Evolutionary conservation across 2,888 invertebrate genomes (phyloP).

Genomic region (Tachystola acroxantha): DNA sequence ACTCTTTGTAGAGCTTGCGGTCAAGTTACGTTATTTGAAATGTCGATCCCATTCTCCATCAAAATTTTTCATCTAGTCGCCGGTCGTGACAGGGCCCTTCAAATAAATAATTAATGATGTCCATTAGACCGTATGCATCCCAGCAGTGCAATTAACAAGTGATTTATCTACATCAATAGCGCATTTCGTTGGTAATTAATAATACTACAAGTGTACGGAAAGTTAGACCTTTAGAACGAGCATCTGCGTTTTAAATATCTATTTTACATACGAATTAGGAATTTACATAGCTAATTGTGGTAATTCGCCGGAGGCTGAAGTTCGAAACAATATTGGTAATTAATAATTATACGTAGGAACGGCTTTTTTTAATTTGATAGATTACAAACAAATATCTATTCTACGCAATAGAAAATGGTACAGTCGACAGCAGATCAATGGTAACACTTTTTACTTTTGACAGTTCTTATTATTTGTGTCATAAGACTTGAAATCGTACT

Average conservation of each 20-base stretch:
- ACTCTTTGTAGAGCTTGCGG: neutral
- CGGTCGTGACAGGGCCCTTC: slow-evolving; percentile 20
- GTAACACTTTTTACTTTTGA: too few relatives aligned
- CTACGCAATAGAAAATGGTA: too few relatives aligned
- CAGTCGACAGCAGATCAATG: too few relatives aligned
- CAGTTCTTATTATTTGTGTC: too few relatives aligned
- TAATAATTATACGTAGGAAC: too few relatives aligned
- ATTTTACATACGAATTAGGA: slow-evolving; percentile 7
- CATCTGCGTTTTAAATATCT: too few relatives aligned
- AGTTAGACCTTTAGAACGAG: too few relatives aligned
- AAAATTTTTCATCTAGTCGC: slow-evolving; percentile 14
- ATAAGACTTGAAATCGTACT: too few relatives aligned
- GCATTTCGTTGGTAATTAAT: slow-evolving; percentile 28
- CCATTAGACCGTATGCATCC: slow-evolving; percentile 21
- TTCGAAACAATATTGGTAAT: too few relatives aligned
- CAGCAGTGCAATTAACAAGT: slow-evolving; percentile 29
- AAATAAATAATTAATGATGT: slow-evolving; percentile 32
- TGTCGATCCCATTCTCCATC: slow-evolving; percentile 5
- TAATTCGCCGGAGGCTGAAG: too few relatives aligned
- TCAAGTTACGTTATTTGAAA: slow-evolving; percentile 2
- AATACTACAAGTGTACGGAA: slow-evolving; percentile 12
- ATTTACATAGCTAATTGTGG: neutral
- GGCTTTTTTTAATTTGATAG: too few relatives aligned
- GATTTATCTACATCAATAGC: slow-evolving; percentile 38
- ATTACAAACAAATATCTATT: too few relatives aligned